phyloP scores from a whole-genome alignment of 92 coral and sea anemone species.

The Siderastrea radians region DNA sequence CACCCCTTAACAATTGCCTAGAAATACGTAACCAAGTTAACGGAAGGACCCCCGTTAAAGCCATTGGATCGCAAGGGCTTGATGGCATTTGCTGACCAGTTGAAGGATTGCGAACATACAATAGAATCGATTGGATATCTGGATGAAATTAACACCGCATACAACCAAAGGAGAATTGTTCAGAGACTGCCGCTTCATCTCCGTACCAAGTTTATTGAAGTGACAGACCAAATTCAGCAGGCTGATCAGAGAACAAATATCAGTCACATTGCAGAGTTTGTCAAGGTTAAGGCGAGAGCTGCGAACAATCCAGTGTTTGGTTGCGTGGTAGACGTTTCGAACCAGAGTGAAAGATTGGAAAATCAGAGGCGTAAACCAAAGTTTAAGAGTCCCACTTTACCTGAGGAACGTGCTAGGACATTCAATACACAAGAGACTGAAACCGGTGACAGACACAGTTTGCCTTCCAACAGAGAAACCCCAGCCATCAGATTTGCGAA shows the following conservation, averaged over 20 bases:
- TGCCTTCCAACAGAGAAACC: too few species aligned
- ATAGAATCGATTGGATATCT: constrained; percentile 66
- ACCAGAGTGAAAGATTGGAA: neutral
- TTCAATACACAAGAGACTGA: neutral
- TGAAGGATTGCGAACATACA: constrained; percentile 56
- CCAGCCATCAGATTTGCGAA: neutral
- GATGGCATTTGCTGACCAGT: constrained; percentile 37
- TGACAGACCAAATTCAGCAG: constrained; percentile 34
- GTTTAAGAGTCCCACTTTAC: neutral
- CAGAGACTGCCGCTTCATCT: constrained; percentile 63
- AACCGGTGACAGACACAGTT: too few species aligned
- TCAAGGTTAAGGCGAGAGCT: constrained; percentile 42
- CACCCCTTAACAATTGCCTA: constrained; percentile 49
- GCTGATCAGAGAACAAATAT: constrained; percentile 27
- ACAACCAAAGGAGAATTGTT: constrained; percentile 45
- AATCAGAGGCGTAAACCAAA: constrained; percentile 3
- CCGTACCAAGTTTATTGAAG: constrained; percentile 35
- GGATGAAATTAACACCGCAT: constrained; percentile 61
- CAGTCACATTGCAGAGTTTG: constrained; percentile 54
- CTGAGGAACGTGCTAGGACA: neutral
- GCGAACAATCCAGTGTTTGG: constrained; percentile 68
- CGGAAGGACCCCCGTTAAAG: constrained; percentile 63
- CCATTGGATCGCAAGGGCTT: constrained; percentile 35
- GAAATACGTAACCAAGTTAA: constrained; percentile 33
- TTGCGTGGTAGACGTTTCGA: constrained; percentile 14